Evolutionary conservation across 2,113 vertebrate genomes (phyloP).

Genomic region (Panthera tigris): DNA sequence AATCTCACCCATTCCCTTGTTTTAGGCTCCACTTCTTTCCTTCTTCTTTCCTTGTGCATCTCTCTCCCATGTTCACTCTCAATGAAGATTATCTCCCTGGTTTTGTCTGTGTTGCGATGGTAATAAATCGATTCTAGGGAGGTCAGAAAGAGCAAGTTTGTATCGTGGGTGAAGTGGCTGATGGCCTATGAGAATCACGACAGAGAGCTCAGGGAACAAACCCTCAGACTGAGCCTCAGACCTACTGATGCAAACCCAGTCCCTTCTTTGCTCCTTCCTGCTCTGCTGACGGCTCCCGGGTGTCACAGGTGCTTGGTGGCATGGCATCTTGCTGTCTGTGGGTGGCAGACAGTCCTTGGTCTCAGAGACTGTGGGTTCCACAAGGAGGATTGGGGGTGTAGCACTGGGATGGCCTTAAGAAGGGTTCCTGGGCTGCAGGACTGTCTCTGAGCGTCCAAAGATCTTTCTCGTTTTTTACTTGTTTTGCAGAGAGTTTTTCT

Average conservation of each 20-base stretch:
- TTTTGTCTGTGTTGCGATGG: neutral
- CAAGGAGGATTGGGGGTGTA: neutral
- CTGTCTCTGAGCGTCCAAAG: neutral
- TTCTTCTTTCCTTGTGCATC: rapidly evolving
- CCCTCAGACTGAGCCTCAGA: neutral
- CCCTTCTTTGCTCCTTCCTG: neutral
- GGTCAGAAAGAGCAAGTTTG: neutral
- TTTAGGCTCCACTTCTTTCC: neutral
- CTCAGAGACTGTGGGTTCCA: rapidly evolving
- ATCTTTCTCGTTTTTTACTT: neutral
- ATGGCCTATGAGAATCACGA: neutral
- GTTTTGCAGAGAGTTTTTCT: neutral
- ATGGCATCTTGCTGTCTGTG: neutral
- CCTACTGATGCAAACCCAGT: neutral
- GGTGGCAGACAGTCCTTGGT: neutral
- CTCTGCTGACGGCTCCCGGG: neutral
- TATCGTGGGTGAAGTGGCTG: neutral
- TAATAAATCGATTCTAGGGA: neutral
- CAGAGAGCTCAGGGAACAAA: too few relatives aligned
- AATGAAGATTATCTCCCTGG: neutral
- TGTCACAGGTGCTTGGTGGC: rapidly evolving
- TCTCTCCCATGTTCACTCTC: neutral
- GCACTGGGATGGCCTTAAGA: neutral
- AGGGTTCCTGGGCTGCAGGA: neutral
- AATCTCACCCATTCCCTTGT: neutral